Evolutionary conservation across 2,113 vertebrate species (phyloP).

Genomic region (Vulpes lagopus): DNA sequence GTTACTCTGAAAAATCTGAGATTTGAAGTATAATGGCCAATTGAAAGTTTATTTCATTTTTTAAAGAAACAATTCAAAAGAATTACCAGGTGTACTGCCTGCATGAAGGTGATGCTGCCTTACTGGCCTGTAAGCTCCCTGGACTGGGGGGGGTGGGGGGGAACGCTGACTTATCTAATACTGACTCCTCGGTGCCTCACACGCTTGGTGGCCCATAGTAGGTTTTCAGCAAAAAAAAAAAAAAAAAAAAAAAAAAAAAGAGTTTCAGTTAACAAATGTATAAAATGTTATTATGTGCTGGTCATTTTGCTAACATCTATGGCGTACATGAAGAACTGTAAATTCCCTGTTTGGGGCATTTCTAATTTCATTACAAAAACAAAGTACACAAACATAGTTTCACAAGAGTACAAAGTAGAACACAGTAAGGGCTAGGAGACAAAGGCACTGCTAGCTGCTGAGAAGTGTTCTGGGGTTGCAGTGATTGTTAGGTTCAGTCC

Average conservation of each 20-base stretch:
- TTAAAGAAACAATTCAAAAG: background rate
- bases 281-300: background rate
- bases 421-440: background rate
- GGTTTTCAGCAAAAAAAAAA: background rate
- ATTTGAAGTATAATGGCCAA: slow-evolving; percentile 13
- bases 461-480: background rate
- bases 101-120: background rate
- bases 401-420: background rate
- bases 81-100: background rate
- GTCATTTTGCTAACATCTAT: background rate
- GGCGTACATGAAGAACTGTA: background rate
- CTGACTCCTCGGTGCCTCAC: background rate
- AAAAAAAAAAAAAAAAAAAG: background rate
- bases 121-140: background rate
- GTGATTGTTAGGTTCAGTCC: background rate
- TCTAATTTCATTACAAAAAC: background rate
- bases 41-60: slow-evolving; percentile 21
- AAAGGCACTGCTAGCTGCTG: background rate
- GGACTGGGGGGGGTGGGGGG: no score
- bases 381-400: background rate
- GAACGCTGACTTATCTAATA: background rate
- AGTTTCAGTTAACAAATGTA: background rate
- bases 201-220: background rate
- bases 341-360: background rate
- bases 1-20: slow-evolving; percentile 24